Evolutionary conservation across 2,797 vertebrate species (phyloP), one percentile per base, ranked within the genome.

Genomic region (Leptoclinus maculatus): DNA sequence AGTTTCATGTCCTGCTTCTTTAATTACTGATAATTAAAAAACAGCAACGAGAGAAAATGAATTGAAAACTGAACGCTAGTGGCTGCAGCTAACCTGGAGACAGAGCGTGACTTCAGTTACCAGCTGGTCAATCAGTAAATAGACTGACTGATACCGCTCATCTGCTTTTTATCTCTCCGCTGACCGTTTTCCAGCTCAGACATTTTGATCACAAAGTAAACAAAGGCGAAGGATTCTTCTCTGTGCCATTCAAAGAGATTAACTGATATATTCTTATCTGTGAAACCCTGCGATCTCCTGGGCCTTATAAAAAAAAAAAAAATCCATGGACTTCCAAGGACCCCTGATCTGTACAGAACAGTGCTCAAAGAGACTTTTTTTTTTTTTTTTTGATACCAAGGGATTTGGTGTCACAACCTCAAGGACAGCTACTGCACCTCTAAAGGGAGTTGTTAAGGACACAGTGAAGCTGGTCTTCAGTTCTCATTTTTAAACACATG

Each of bases 391-490:
- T 64, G 16, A 85, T 70, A 68, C 74, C 57, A 51, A 73, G 82
- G 89, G 85, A 82, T 83, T 86, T 69, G 67, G 57, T 85, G 87
- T 90, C 82, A 71, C 62, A n/a, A 78, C 80, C 87, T 90, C 73
- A 74, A 83, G 70, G 80, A 89, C 84, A 66, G 49, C 64, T 25
- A 68, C 25, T 70, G 80, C 66, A 85, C 80, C 82, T 92, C 76
- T 85, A 86, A 87, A 90, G 83, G 92, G 91, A 93, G 82, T 69
- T 78, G 79, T 83, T 75, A 71, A 85, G 76, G 83, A 89, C 84
- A 68, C 58, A 41, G 83, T 90, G 94, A 94, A 95, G 94, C 94
- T 93, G 95, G 94, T 92, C 94, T 95, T 95, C 94, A 79, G 65
- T 84, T 63, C 71, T 83, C 80, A 38, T 79, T 90, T 83, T 79